phyloP scores from a whole-genome alignment of 2,888 invertebrate species.

The Nineta flava region DNA sequence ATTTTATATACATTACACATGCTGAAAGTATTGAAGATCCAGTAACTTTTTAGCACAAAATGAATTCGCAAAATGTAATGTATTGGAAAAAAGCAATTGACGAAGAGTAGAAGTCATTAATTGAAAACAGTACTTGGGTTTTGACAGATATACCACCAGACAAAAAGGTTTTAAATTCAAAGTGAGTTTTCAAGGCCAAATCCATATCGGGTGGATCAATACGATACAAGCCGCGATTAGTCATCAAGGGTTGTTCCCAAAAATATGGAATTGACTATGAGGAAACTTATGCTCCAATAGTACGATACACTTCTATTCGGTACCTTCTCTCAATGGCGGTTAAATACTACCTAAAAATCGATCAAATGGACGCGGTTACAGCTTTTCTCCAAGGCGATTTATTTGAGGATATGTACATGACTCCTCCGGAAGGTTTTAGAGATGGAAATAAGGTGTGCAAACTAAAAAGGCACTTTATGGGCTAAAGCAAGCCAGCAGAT shows the following conservation, averaged over 20 bases:
- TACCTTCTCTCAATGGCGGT: slow-evolving; percentile 6
- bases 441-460: slow-evolving; percentile 11
- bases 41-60: background rate
- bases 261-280: too few relatives aligned
- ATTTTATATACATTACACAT: too few relatives aligned
- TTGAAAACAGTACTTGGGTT: too few relatives aligned
- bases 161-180: slow-evolving; percentile 12
- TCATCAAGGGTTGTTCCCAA: slow-evolving; percentile 11
- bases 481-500: slow-evolving; percentile 11
- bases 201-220: slow-evolving; percentile 6
- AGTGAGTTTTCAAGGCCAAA: slow-evolving; percentile 14
- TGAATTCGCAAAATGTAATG: background rate
- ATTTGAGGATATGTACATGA: slow-evolving; percentile 7
- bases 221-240: slow-evolving; percentile 12
- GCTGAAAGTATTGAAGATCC: background rate
- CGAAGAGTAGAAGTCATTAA: slow-evolving; percentile 11
- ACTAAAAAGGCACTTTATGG: slow-evolving; percentile 13
- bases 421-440: slow-evolving; percentile 12
- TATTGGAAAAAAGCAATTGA: slow-evolving; percentile 4
- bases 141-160: too few relatives aligned
- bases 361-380: slow-evolving; percentile 11
- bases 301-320: slow-evolving; percentile 10
- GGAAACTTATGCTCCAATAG: slow-evolving; percentile 14
- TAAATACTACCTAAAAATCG: slow-evolving; percentile 10
- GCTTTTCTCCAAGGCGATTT: slow-evolving; percentile 11